phyloP scores from a whole-genome alignment of 2,113 vertebrate species.

The Bambusicola thoracicus region DNA sequence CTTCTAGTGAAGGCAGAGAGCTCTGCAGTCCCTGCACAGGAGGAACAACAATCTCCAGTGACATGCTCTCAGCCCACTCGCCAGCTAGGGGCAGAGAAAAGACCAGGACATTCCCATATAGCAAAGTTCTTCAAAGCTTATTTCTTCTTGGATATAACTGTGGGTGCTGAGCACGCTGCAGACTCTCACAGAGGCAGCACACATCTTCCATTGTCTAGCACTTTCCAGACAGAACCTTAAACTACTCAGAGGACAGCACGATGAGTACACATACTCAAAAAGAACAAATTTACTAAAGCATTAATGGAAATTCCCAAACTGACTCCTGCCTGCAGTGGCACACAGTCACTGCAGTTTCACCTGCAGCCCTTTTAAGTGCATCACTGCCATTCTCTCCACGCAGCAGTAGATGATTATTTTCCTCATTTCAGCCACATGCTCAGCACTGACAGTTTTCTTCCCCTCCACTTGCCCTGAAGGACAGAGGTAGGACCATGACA shows the following conservation, averaged over 20 bases:
- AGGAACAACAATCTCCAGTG: neutral
- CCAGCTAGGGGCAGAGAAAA: neutral
- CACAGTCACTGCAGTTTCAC: neutral
- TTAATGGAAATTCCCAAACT: neutral
- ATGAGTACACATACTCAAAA: accelerated
- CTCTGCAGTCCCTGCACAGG: accelerated
- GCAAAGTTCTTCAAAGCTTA: neutral
- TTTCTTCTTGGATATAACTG: neutral
- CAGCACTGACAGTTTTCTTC: too few relatives aligned
- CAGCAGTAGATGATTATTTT: too few relatives aligned
- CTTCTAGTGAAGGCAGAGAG: neutral
- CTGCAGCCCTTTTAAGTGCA: too few relatives aligned
- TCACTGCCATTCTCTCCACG: too few relatives aligned
- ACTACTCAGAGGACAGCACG: neutral
- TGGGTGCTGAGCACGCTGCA: neutral
- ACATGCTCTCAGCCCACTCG: neutral
- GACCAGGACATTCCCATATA: neutral
- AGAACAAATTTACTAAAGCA: neutral
- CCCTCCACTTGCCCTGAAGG: too few relatives aligned
- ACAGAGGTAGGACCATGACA: too few relatives aligned
- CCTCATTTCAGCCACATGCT: too few relatives aligned
- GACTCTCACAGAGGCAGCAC: neutral
- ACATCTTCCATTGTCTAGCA: neutral
- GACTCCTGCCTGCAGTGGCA: neutral
- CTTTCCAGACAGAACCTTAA: neutral